Evolutionary conservation across 2,888 invertebrate genomes (phyloP), one percentile per base, ranked within the genome.

Genomic region (Eristalis pertinax): DNA sequence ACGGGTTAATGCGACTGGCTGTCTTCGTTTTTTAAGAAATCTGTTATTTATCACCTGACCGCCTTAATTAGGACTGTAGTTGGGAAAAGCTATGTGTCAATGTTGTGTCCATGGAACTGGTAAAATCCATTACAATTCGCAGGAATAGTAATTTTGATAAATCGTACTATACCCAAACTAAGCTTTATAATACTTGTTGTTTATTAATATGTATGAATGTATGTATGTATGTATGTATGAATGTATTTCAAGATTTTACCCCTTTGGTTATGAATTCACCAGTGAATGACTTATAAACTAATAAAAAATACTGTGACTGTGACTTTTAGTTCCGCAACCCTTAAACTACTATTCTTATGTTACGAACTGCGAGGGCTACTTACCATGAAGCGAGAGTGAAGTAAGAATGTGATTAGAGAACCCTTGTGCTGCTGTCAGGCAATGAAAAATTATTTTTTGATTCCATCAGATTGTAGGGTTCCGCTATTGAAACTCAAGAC

Each of bases 401-500:
- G 62, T 72, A 76, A 69, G 79, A 68, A 75, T 64, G 79, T 84
- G 84, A 87, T 87, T 87, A 76, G 84, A 73, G 63, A 83, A 76
- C 87, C 87, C 81, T 88, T 88, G 84, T 88, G 84, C n/a, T 80
- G 65, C 84, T 88, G 88, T 88, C 88, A 88, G 76, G 84, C 69
- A 76, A 81, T 84, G 88, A 88, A 88, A 88, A 88, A 88, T 88
- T 87, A 84, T 87, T 87, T 84, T 87, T 87, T 87, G 88, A 88
- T 88, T 84, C 80, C 80, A 88, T 88, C 88, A 84, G 80, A 84
- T 83, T 78, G 78, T 32, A 62, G 35, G 73, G 83, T 76, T 73
- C 79, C 73, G 68, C 72, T 87, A 87, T 87, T 87, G 75, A 87
- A 76, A 73, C 58, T 80, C 79, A 73, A 79, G 73, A 72, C 84